Percentiles rank a stretch among this genome's conserved stretches.
Conservation (phyloP, 2,888 invertebrate species). For the Stenurella melanura region DNA sequence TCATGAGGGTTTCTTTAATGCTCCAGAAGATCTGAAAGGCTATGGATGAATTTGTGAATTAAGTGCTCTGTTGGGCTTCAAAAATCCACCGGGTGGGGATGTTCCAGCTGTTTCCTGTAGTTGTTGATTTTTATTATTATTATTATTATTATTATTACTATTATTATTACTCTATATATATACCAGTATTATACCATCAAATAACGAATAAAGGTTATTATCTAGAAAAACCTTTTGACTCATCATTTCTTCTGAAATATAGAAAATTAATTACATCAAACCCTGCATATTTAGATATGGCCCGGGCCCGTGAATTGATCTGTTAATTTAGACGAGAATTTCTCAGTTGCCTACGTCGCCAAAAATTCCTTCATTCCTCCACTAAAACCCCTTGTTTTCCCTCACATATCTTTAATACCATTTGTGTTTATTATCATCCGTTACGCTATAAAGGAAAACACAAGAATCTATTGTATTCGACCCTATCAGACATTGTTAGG, state of each 20-base stretch:
- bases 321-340: background rate
- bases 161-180: too few species aligned
- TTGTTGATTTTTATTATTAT: too few species aligned
- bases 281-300: background rate
- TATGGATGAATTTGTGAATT: too few species aligned
- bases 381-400: background rate
- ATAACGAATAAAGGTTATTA: too few species aligned
- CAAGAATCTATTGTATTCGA: slow-evolving; percentile 11
- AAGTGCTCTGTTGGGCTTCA: too few species aligned
- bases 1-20: too few species aligned
- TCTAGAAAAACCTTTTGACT: too few species aligned
- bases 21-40: too few species aligned
- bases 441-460: slow-evolving; percentile 4
- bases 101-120: too few species aligned
- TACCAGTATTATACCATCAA: too few species aligned
- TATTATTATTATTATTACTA: too few species aligned
- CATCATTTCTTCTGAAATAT: background rate
- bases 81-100: too few species aligned
- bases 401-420: slow-evolving; percentile 9
- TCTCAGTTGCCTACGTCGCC: background rate
- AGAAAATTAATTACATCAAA: background rate
- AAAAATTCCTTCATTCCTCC: slow-evolving; percentile 1
- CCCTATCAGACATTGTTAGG: slow-evolving; percentile 11
- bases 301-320: background rate
- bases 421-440: slow-evolving; percentile 5